These are phyloP conservation scores for Drymonia ruficornis DNA, from an alignment of 2,888 invertebrate genomes.

Conservation along the genomic window DNA sequence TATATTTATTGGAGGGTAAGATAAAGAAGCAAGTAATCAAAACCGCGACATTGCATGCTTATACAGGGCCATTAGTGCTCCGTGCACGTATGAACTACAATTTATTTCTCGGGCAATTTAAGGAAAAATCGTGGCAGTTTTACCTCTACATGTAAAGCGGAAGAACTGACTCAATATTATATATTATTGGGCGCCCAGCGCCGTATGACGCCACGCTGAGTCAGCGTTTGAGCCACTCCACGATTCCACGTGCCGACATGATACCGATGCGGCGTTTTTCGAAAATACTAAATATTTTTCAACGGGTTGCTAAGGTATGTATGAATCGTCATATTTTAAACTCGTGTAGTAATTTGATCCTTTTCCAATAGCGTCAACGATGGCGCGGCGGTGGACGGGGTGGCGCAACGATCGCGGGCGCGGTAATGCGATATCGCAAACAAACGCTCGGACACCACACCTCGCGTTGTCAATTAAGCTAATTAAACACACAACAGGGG, in stretches of 20 bases:
- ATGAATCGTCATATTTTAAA: background rate
- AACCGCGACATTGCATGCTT: slow-evolving; percentile 45
- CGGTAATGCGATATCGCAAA: slow-evolving; percentile 80
- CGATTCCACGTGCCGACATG: slow-evolving; percentile 39
- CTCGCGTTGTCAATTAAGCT: slow-evolving; percentile 84
- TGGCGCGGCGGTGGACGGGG: slow-evolving; percentile 34
- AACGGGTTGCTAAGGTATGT: background rate
- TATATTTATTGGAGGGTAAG: slow-evolving; percentile 22
- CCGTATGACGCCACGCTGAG: slow-evolving; percentile 69
- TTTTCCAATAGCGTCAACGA: background rate
- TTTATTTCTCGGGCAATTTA: slow-evolving; percentile 71
- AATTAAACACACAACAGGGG: slow-evolving; percentile 81
- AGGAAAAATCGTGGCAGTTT: slow-evolving; percentile 70
- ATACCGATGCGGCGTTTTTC: slow-evolving; percentile 49
- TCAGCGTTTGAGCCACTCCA: slow-evolving; percentile 49
- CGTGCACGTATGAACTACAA: slow-evolving; percentile 71
- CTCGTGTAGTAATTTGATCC: too few relatives aligned
- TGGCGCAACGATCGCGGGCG: slow-evolving; percentile 50
- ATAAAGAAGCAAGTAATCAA: slow-evolving; percentile 48
- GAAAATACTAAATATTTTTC: slow-evolving; percentile 36
- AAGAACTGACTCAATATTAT: slow-evolving; percentile 62
- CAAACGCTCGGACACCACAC: slow-evolving; percentile 82
- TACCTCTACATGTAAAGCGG: slow-evolving; percentile 65
- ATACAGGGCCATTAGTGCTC: slow-evolving; percentile 58
- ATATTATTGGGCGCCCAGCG: slow-evolving; percentile 61